phyloP scores from a whole-genome alignment of 1,140 invertebrate species.

The Formica selysi region DNA sequence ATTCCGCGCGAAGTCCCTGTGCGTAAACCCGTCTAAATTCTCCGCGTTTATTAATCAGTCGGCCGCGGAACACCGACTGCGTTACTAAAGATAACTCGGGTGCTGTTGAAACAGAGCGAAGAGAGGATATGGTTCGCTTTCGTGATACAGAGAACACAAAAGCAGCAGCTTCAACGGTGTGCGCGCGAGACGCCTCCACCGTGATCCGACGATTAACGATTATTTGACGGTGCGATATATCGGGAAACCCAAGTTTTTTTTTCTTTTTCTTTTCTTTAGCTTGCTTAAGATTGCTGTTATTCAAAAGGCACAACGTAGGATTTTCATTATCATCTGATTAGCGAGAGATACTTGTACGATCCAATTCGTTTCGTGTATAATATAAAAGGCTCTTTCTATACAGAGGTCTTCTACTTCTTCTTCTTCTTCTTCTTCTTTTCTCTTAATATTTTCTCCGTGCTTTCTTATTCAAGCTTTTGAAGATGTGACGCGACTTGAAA shows the following conservation, averaged over 20 bases:
- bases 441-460: neutral
- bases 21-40: constrained; percentile 71
- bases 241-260: constrained; percentile 35
- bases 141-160: constrained; percentile 2
- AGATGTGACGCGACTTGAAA: constrained; percentile 1
- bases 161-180: constrained; percentile 15
- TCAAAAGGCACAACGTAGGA: constrained; percentile 61
- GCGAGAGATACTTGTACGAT: constrained; percentile 14
- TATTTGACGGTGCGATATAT: neutral
- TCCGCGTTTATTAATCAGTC: constrained; percentile 31
- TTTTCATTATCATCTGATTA: constrained; percentile 41
- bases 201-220: neutral
- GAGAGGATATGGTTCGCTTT: neutral
- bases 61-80: constrained; percentile 11
- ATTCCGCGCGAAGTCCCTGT: constrained; percentile 63
- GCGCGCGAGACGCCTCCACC: neutral
- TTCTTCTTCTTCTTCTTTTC: neutral
- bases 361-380: neutral
- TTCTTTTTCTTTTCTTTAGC: neutral
- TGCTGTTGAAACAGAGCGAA: constrained; percentile 34
- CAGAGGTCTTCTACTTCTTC: neutral
- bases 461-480: constrained; percentile 7
- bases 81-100: constrained; percentile 32
- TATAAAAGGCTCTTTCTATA: neutral
- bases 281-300: constrained; percentile 45